phyloP scores from a whole-genome alignment of 2,797 vertebrate species.

The Erpetoichthys calabaricus region DNA sequence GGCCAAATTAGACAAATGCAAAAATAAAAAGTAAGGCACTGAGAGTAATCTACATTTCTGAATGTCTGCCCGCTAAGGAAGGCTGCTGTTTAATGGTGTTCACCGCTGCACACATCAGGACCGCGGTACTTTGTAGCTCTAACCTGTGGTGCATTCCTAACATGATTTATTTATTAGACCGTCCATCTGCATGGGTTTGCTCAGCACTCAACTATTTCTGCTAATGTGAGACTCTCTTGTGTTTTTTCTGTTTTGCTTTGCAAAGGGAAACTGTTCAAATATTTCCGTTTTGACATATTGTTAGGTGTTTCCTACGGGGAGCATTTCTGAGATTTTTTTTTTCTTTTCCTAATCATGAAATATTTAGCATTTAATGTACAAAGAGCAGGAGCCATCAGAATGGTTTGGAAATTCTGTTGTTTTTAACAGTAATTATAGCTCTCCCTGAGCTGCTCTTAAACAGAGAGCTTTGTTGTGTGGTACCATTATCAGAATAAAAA shows the following conservation, averaged over 20 bases:
- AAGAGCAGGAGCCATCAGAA: conserved; percentile 47
- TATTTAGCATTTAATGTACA: conserved; percentile 62
- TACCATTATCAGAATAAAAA: conserved; percentile 58
- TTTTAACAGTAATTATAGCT: conserved; percentile 48
- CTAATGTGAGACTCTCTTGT: too few relatives aligned
- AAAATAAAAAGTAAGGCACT: too few relatives aligned
- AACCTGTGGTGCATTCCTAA: too few relatives aligned
- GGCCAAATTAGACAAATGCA: too few relatives aligned
- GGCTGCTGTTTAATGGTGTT: too few relatives aligned
- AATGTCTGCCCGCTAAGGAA: too few relatives aligned
- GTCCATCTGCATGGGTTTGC: too few relatives aligned
- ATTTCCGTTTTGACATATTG: conserved; percentile 29
- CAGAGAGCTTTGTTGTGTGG: conserved; percentile 60
- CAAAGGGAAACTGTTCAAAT: conserved; percentile 16
- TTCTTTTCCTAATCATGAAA: conserved; percentile 45
- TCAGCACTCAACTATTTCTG: too few relatives aligned
- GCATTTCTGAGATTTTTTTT: conserved; percentile 32
- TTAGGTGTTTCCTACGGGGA: conserved; percentile 32
- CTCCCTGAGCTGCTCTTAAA: conserved; percentile 59
- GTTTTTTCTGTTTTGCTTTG: conserved; percentile 19
- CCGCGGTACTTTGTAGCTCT: too few relatives aligned
- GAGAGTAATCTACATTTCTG: too few relatives aligned
- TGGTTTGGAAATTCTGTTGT: conserved; percentile 47
- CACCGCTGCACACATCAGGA: too few relatives aligned
- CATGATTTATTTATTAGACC: too few relatives aligned